phyloP scores from a whole-genome alignment of 2,888 invertebrate species.

The Endotricha flammealis region DNA sequence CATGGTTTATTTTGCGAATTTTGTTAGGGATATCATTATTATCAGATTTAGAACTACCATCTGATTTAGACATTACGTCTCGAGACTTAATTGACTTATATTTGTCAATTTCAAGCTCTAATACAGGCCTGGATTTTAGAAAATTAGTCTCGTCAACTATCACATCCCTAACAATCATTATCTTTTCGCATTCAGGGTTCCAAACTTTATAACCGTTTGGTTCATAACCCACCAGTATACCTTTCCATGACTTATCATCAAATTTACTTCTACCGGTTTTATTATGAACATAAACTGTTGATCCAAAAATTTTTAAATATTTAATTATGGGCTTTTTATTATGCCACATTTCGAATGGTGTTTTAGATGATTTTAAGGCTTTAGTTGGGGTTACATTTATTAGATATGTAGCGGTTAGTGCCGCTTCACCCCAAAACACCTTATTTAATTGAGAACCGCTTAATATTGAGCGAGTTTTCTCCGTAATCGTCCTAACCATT shows the following conservation, averaged over 20 bases:
- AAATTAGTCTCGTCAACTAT: slow-evolving; percentile 35
- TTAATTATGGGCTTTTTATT: neutral
- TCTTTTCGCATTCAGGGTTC: slow-evolving; percentile 29
- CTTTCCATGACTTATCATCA: slow-evolving; percentile 37
- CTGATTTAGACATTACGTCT: too few species aligned
- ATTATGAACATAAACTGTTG: slow-evolving; percentile 33
- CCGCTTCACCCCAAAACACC: neutral
- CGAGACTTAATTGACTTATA: too few species aligned
- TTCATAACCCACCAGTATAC: slow-evolving; percentile 34
- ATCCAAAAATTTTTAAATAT: slow-evolving; percentile 23
- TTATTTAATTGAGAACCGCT: neutral
- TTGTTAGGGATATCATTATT: too few species aligned
- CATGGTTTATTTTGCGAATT: too few species aligned
- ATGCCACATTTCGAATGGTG: too few species aligned
- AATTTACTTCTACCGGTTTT: slow-evolving; percentile 20
- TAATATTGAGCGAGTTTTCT: slow-evolving; percentile 21
- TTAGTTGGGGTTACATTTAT: slow-evolving; percentile 37
- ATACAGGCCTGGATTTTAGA: neutral
- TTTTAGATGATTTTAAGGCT: slow-evolving; percentile 23
- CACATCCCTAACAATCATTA: slow-evolving; percentile 32
- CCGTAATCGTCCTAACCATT: slow-evolving; percentile 37
- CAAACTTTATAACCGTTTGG: slow-evolving; percentile 39
- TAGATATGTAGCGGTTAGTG: neutral
- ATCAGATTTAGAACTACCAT: too few species aligned
- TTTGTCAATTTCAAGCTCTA: neutral